Base-by-base conservation (phyloP, 1,140 invertebrate genomes). In the Ceratosolen fusciceps region DNA sequence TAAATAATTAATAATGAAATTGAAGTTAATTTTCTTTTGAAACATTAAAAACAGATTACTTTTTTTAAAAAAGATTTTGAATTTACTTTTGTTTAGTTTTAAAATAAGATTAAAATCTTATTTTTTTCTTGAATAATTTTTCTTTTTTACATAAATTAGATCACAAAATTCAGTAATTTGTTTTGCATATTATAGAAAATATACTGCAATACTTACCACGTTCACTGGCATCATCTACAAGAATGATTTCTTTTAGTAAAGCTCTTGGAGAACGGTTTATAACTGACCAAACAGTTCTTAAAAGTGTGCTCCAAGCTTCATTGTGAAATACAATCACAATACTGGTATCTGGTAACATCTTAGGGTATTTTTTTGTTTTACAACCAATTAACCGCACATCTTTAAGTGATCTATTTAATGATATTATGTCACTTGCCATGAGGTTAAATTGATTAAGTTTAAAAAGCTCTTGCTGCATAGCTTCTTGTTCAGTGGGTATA, bases 371-470 rank as follows among this genome's bases (percentile, higher is more conserved):
- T 86, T 97, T 97, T 82, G 89, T 92, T 88, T 94, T 95, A 86
- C 95, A 97, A 37, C 95, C 94, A 67, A 96, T 94, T 86, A 98
- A 94, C 85, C 99, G 91, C 74, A 99, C 96, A 92, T 99, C 99
- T 26, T 96, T 95, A 21, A 99, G 91, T 10, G 97, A 97, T 85
- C 99, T 92, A 91, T 99, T 99, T 49, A 99, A 89, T 49, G 98
- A 97, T 83, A 99, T 99, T 93, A 97, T 96, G 90, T 99, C 98
- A 90, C 97, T 99, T 65, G 98, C 98, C 87, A 99, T 90, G 81
- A 99, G 91, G 91, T 99, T 99, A 90, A 99, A 99, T 91, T 99
- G 98, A 92, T 99, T 99, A 81, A 98, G 92, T 89, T 98, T 98
- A 89, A 99, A 99, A 87, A 97, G 97, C 84, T 98, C 96, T 90